These are phyloP conservation scores for Brachyrhaphis roseni DNA, from an alignment of 2,797 vertebrate genomes.

Conservation along the genomic window DNA sequence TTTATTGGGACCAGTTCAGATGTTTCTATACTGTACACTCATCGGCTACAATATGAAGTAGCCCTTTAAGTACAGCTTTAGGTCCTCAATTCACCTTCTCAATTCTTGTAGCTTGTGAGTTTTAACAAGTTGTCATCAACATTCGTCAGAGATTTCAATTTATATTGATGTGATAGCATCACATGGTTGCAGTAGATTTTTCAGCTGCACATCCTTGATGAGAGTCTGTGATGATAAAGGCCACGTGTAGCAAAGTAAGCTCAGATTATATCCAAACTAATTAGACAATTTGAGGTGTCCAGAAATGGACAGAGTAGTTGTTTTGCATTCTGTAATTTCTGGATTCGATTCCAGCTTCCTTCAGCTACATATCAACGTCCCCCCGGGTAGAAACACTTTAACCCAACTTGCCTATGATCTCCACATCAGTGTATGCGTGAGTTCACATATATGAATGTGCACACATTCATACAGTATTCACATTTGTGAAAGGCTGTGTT, in stretches of 20 bases:
- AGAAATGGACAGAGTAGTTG: background rate
- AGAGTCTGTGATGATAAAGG: background rate
- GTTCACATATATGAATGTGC: background rate
- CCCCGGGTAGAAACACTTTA: background rate
- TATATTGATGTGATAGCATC: background rate
- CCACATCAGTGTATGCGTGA: background rate
- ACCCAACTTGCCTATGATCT: background rate
- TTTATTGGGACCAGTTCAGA: background rate
- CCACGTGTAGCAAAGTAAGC: background rate
- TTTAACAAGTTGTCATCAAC: background rate
- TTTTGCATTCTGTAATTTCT: background rate
- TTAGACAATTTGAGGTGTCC: background rate
- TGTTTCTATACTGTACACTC: background rate
- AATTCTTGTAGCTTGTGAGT: background rate
- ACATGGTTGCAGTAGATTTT: background rate
- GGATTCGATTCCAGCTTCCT: background rate
- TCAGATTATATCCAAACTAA: background rate
- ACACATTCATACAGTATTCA: background rate
- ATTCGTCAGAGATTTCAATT: background rate
- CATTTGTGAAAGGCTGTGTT: background rate
- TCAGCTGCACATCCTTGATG: background rate
- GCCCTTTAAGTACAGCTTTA: background rate
- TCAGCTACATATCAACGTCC: background rate
- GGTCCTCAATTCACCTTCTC: background rate
- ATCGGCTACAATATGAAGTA: background rate